Evolutionary conservation across 2,113 vertebrate species (phyloP), one percentile per base, ranked within the genome.

Genomic region (Leptosomus discolor): DNA sequence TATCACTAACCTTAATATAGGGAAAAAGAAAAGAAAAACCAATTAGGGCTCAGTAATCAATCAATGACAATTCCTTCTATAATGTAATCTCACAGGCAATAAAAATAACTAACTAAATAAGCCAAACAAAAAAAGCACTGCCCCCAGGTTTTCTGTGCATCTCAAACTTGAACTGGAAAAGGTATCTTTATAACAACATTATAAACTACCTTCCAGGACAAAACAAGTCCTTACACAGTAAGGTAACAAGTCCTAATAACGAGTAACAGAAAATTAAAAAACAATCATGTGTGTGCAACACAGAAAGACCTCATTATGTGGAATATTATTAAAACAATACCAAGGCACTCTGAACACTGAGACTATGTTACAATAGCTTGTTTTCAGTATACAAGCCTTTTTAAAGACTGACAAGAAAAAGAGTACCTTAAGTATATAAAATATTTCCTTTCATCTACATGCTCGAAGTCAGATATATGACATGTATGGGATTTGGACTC

Each of bases 1-100:
- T 17, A 67, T 78, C 37, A 6, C 32, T 51, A 45, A 39, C 43
- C 58, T n/a, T 64, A 75, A 73, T 54, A 56, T 0, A 46, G 54
- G 36, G 32, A 84, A 93, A 91, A 82, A 37, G 29, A 61, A 77
- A 77, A 74, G 60, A 91, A 34, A 39, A 12, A n/a, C n/a, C 27
- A 84, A 61, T 89, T 92, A 93, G 32, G 39, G 30, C 16, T 67
- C 43, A 57, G 61, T 51, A 65, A 96, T 96, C 90, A 91, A 82
- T 97, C 94, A 96, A 48, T 87, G 84, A 73, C 79, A 93, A 57
- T 73, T 94, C 64, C 60, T 94, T 63, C 79, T 51, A 19, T n/a
- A n/a, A n/a, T n/a, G n/a, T 69, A 83, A 70, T 56, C 74, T 91
- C 69, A 75, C 30, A 85, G 45, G 71, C 50, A 89, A 39, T 34